Evolutionary conservation across 2,797 vertebrate species (phyloP).

Genomic region (Myripristis jacobus): DNA sequence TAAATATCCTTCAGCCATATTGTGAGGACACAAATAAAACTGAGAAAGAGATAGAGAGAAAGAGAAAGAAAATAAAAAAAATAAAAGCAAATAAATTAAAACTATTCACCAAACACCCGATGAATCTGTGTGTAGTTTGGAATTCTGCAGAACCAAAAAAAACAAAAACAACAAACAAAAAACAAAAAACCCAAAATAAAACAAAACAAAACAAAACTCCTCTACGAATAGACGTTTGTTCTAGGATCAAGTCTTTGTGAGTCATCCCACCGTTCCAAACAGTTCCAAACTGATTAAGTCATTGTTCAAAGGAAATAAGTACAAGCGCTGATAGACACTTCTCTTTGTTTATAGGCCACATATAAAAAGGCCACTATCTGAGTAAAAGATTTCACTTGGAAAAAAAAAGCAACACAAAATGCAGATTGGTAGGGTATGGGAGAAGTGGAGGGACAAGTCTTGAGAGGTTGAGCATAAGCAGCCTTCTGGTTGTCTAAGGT

Average conservation of each 20-base stretch:
- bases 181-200: constrained; percentile 20
- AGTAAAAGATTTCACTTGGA: constrained; percentile 78
- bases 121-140: constrained; percentile 80
- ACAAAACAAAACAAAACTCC: constrained; percentile 44
- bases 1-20: constrained; percentile 89
- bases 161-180: too few species aligned
- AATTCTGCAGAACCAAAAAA: constrained; percentile 81
- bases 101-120: constrained; percentile 81
- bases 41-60: constrained; percentile 51
- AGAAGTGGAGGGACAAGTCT: constrained; percentile 40
- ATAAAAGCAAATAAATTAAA: constrained; percentile 85
- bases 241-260: constrained; percentile 74
- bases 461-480: constrained; percentile 77
- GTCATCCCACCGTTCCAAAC: constrained; percentile 65
- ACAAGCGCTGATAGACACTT: constrained; percentile 73
- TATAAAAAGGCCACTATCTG: constrained; percentile 82
- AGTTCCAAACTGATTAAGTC: constrained; percentile 72
- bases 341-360: constrained; percentile 84
- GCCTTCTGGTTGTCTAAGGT: constrained; percentile 85
- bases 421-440: constrained; percentile 48
- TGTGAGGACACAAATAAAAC: constrained; percentile 80
- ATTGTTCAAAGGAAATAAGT: constrained; percentile 77
- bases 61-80: constrained; percentile 48
- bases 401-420: constrained; percentile 62
- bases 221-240: constrained; percentile 81